phyloP scores from a whole-genome alignment of 1,140 invertebrate species.

The Hyles vespertilio region DNA sequence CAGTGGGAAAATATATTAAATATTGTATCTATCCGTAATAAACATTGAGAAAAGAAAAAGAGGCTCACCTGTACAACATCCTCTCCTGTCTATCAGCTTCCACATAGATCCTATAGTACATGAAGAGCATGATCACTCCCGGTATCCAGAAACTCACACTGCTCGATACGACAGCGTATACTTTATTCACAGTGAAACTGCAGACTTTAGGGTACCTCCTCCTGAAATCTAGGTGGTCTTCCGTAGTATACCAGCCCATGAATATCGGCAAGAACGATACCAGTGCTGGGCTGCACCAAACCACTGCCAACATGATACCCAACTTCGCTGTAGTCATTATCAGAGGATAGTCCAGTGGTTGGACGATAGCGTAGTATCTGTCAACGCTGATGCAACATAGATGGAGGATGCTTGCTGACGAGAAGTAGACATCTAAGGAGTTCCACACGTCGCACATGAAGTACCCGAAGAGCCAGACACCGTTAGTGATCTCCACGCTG shows the following conservation, averaged over 20 bases:
- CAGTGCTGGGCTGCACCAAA: slow-evolving; percentile 94
- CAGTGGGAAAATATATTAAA: neutral
- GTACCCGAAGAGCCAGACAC: slow-evolving; percentile 91
- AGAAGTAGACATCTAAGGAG: slow-evolving; percentile 96
- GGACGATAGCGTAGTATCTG: slow-evolving; percentile 93
- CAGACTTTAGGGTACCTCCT: slow-evolving; percentile 86
- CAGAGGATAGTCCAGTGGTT: slow-evolving; percentile 91
- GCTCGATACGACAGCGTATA: slow-evolving; percentile 93
- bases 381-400: slow-evolving; percentile 94
- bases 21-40: neutral
- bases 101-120: slow-evolving; percentile 94
- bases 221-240: slow-evolving; percentile 84
- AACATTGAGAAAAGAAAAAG: neutral
- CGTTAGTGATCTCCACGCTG: slow-evolving; percentile 87
- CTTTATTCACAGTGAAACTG: slow-evolving; percentile 91
- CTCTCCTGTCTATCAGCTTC: slow-evolving; percentile 95
- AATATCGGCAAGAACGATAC: slow-evolving; percentile 98
- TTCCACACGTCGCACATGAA: slow-evolving; percentile 98
- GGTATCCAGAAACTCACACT: slow-evolving; percentile 97
- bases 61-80: slow-evolving; percentile 86
- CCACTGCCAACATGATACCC: slow-evolving; percentile 86
- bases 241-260: slow-evolving; percentile 93
- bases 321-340: slow-evolving; percentile 90
- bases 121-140: slow-evolving; percentile 94
- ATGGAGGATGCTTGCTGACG: slow-evolving; percentile 93